A percentile compares a stretch with the other conserved stretches of the same genome.
Conservation (phyloP, 2,113 vertebrate species). For the Colaptes auratus region DNA sequence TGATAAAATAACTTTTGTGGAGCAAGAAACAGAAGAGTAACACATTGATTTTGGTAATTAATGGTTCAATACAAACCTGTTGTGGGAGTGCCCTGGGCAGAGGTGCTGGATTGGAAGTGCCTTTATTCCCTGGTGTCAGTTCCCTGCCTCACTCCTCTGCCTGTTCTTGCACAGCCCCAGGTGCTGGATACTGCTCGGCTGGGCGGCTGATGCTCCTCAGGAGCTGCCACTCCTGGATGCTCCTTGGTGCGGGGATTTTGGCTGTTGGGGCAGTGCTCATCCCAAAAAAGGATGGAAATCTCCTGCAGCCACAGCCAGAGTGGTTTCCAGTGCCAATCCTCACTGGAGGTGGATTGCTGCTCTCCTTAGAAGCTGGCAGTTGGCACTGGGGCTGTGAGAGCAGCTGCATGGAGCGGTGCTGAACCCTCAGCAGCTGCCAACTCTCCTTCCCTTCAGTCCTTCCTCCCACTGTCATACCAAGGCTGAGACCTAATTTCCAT, state of each 20-base stretch:
- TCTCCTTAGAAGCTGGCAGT: background rate
- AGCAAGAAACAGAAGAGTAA: background rate
- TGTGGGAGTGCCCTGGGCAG: background rate
- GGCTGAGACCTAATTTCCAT: background rate
- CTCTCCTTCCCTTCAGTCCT: background rate
- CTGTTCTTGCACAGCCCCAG: background rate
- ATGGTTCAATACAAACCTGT: background rate
- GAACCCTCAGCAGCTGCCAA: background rate
- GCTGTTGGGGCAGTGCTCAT: background rate
- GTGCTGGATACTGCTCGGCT: background rate
- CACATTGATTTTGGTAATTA: background rate
- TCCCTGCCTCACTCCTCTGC: background rate
- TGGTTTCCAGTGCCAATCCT: background rate
- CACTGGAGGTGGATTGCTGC: background rate
- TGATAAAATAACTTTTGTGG: background rate
- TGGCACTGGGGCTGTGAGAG: accelerated
- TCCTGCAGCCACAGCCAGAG: background rate
- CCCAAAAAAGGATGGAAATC: background rate
- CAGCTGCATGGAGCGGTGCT: accelerated
- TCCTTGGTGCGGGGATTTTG: background rate
- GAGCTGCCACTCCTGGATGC: background rate
- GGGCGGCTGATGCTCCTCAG: background rate
- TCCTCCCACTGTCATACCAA: background rate
- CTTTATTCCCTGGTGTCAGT: background rate
- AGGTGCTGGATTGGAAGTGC: background rate